These are phyloP conservation scores for Acrobasis consociella DNA, from an alignment of 2,888 invertebrate species.

Conservation along the genomic window DNA sequence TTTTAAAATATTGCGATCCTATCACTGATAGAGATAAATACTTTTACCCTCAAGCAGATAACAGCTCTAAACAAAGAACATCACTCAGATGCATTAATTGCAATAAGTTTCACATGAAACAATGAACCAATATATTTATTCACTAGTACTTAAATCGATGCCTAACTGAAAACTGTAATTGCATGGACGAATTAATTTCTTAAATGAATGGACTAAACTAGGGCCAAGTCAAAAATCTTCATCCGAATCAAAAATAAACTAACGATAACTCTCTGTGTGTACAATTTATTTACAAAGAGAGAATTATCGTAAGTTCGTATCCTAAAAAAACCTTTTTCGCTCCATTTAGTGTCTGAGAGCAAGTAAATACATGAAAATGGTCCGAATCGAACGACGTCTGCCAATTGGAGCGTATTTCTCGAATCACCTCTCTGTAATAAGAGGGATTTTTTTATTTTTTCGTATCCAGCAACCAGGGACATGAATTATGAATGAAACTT, in stretches of 20 bases:
- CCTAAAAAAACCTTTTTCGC: conserved; percentile 3
- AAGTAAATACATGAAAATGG: conserved; percentile 2
- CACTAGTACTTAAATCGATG: too few species aligned
- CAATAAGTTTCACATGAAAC: too few species aligned
- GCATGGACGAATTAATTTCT: not conserved
- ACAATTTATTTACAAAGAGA: not conserved
- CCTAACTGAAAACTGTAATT: not conserved
- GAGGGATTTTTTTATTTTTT: conserved; percentile 1
- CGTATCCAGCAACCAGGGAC: not conserved
- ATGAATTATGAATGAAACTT: conserved; percentile 13
- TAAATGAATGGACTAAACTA: too few species aligned
- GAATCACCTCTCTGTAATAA: conserved; percentile 2
- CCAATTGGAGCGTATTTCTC: not conserved
- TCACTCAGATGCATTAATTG: too few species aligned
- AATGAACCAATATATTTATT: too few species aligned
- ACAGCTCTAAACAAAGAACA: too few species aligned
- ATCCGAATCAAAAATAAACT: not conserved
- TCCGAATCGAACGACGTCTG: conserved; percentile 4
- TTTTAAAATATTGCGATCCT: not conserved
- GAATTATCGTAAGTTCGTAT: not conserved
- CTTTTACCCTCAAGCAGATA: too few species aligned
- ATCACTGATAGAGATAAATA: not conserved
- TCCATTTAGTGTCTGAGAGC: not conserved
- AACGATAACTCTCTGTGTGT: not conserved
- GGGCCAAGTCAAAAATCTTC: not conserved